Evolutionary conservation across 2,113 vertebrate genomes (phyloP).

Genomic region (Oostethus manadensis): DNA sequence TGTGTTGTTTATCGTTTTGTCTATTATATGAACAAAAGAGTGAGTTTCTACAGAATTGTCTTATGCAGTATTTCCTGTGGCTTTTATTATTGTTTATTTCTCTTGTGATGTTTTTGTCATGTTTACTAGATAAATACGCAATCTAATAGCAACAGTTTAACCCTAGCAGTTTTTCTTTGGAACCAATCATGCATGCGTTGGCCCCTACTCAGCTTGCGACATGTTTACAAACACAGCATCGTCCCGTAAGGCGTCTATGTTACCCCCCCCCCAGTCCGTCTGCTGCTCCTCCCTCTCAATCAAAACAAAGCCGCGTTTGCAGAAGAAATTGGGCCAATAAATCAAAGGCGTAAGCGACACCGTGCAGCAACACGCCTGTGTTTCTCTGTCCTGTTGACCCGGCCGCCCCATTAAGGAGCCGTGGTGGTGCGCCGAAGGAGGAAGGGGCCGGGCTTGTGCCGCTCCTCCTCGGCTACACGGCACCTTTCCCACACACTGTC

Average conservation of each 20-base stretch:
- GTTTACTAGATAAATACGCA: no score
- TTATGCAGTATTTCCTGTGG: no score
- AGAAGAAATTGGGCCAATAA: constrained; percentile 63
- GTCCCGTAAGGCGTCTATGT: constrained; percentile 52
- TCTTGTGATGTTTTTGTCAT: no score
- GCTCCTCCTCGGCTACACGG: constrained; percentile 23
- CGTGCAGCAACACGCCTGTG: constrained; percentile 31
- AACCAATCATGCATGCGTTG: no score
- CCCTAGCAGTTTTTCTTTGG: no score
- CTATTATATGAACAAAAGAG: no score
- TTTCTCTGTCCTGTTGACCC: constrained; percentile 48
- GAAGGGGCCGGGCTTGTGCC: constrained; percentile 40
- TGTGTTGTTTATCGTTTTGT: no score
- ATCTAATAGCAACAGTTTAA: no score
- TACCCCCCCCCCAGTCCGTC: constrained; percentile 56
- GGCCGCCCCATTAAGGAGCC: constrained; percentile 42
- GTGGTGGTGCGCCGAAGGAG: constrained; percentile 23
- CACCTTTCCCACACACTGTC: constrained; percentile 73
- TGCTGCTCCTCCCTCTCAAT: constrained; percentile 47
- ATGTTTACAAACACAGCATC: constrained; percentile 31
- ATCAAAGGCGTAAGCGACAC: constrained; percentile 61
- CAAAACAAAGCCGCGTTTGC: constrained; percentile 55
- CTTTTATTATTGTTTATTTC: no score
- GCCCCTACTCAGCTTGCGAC: no score
- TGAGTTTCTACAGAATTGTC: no score